Evolutionary conservation across 2,113 vertebrate genomes (phyloP), one percentile per base, ranked within the genome.

Genomic region (Pomatostomus ruficeps): DNA sequence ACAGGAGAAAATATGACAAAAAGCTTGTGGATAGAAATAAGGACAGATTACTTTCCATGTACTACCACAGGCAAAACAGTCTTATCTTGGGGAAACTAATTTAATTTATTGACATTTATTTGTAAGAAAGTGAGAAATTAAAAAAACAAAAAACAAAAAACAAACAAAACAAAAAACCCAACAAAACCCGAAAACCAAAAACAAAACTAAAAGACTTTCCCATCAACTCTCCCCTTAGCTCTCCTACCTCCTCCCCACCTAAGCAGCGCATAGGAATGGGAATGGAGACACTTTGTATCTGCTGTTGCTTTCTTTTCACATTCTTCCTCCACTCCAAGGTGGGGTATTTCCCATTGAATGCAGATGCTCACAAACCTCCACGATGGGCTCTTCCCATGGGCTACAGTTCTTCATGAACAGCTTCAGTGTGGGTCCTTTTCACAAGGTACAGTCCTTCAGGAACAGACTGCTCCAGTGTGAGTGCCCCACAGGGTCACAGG

Each of bases 401-500:
- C 25, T 48, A 14, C 11, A 42, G 21, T 31, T 55, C 21, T 48
- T 63, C 20, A 35, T 17, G 16, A 54, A 19, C 35, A 63, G 7
- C 29, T 48, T 11, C 17, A 55, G 17, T 12, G 6, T 55, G 35
- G 3, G 11, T 12, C 17, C 13, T 63, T 79, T 42, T 26, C 57
- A 35, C 6, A 42, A 35, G 6, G 13, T 46, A 46, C 6, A 25
- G 4, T 29, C 6, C 7, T 29, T 40, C 55, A 62, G 52, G 17
- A 35, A 18, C 16, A 58, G 54, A 28, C 3, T 62, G 8, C 21
- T 78, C 12, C 31, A 59, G 7, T 7, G 3, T n/a, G 28, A 3
- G 20, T 48, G 7, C 6, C 35, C 35, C 19, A 22, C 0, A 0
- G 31, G 4, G n/a, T n/a, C n/a, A 49, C 4, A 45, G 5, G 10